Percentiles rank a stretch among this genome's conserved stretches.
phyloP scores from a whole-genome alignment of 2,888 invertebrate genomes.

The Idaea dimidiata region DNA sequence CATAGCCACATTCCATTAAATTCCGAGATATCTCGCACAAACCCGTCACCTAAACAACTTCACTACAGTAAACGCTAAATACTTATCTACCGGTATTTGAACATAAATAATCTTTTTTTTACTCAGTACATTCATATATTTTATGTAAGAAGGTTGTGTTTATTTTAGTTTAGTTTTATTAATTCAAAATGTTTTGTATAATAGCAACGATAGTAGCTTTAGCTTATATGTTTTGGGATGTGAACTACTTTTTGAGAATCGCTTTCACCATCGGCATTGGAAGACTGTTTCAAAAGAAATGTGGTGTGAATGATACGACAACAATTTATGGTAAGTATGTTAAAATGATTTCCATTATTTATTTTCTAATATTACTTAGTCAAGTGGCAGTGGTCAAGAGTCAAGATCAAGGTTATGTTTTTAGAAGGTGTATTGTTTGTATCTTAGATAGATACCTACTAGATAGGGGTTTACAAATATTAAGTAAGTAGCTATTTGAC shows the following conservation, averaged over 20 bases:
- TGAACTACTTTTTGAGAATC: slow-evolving; percentile 89
- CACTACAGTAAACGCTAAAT: neutral
- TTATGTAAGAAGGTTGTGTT: slow-evolving; percentile 12
- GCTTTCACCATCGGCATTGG: slow-evolving; percentile 86
- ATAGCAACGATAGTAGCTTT: slow-evolving; percentile 68
- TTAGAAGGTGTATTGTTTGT: no score
- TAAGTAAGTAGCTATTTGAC: no score
- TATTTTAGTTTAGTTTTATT: neutral
- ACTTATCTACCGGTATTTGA: neutral
- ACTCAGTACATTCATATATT: slow-evolving; percentile 14
- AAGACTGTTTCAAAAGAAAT: slow-evolving; percentile 85
- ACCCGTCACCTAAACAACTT: no score
- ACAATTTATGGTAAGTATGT: slow-evolving; percentile 85
- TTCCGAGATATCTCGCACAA: no score
- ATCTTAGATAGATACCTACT: no score
- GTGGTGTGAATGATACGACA: slow-evolving; percentile 85
- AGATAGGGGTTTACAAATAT: no score
- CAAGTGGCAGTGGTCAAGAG: no score
- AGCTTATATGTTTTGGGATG: slow-evolving; percentile 87
- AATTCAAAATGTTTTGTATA: slow-evolving; percentile 58
- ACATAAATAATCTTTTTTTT: neutral
- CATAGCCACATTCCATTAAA: no score
- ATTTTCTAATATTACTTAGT: slow-evolving; percentile 6
- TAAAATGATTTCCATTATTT: slow-evolving; percentile 7
- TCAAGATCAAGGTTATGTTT: no score